Conservation (phyloP, 2,888 invertebrate genomes). For the Eupithecia tripunctaria region DNA sequence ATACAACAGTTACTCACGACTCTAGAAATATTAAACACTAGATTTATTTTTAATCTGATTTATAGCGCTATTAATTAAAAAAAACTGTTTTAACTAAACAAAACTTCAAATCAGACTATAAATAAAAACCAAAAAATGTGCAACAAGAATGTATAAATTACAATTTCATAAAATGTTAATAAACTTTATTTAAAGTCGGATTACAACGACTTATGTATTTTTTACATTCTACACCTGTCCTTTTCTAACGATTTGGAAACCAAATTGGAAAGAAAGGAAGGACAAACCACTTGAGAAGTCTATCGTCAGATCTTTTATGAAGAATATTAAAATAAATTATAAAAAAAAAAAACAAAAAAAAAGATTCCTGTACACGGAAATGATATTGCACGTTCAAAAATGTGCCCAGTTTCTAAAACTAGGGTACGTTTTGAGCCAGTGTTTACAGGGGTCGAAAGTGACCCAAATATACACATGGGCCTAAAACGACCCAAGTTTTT, state of each 20-base stretch:
- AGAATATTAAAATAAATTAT: conserved; percentile 41
- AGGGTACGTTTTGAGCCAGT: conserved; percentile 27
- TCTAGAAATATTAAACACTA: conserved; percentile 20
- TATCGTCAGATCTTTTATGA: conserved; percentile 58
- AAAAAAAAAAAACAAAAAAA: conserved; percentile 15
- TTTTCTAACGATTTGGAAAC: conserved; percentile 48
- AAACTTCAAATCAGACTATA: background rate
- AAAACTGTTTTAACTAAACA: background rate
- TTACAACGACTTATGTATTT: conserved; percentile 45
- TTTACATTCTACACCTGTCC: conserved; percentile 43
- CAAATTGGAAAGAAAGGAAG: conserved; percentile 50
- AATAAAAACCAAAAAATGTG: conserved; percentile 24
- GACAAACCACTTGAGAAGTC: conserved; percentile 18
- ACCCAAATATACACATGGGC: conserved; percentile 17
- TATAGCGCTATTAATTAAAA: background rate
- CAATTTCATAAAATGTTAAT: conserved; percentile 38
- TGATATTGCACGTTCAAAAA: conserved; percentile 61
- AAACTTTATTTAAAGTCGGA: conserved; percentile 7
- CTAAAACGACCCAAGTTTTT: conserved; percentile 27
- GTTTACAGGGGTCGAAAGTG: background rate
- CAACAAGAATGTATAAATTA: conserved; percentile 33
- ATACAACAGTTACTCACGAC: conserved; percentile 45
- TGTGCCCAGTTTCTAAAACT: conserved; percentile 47
- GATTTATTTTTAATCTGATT: background rate
- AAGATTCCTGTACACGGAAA: background rate